phyloP scores from a whole-genome alignment of 2,888 invertebrate genomes.

The Dioctria rufipes region DNA sequence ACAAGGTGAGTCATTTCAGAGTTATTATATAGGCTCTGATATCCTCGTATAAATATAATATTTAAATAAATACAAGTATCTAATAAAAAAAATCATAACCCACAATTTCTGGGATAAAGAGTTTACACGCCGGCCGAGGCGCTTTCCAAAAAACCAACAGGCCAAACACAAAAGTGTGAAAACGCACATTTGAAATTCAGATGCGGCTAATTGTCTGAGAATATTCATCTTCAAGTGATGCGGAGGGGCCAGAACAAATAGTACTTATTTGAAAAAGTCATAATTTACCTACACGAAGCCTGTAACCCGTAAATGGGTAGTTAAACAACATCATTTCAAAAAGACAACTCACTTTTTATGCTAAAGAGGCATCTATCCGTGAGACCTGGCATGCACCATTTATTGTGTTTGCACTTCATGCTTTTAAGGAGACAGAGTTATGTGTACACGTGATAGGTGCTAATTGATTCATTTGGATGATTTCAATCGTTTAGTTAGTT shows the following conservation, averaged over 20 bases:
- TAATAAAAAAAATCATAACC: not conserved
- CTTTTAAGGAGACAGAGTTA: not conserved
- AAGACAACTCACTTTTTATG: constrained; percentile 35
- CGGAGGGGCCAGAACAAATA: constrained; percentile 15
- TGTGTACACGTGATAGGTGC: constrained; percentile 30
- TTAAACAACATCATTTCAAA: constrained; percentile 33
- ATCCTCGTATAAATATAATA: too few relatives aligned
- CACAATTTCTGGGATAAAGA: not conserved
- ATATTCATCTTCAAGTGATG: not conserved
- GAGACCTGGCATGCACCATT: constrained; percentile 31
- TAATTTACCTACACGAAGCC: constrained; percentile 31
- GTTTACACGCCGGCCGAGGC: too few relatives aligned
- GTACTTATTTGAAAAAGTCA: not conserved
- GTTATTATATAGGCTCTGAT: too few relatives aligned
- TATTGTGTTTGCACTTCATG: constrained; percentile 19
- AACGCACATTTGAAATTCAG: constrained; percentile 27
- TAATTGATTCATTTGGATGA: constrained; percentile 35
- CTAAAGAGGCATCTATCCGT: not conserved
- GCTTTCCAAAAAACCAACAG: constrained; percentile 17
- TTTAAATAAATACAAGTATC: too few relatives aligned
- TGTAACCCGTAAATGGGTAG: constrained; percentile 31
- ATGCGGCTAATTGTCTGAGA: constrained; percentile 14
- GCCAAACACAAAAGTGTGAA: constrained; percentile 32
- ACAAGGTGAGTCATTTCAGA: constrained; percentile 73
- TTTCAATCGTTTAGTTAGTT: not conserved